These are phyloP conservation scores for Tetheella fluctuosa DNA, from an alignment of 2,888 invertebrate species.

Conservation along the genomic window DNA sequence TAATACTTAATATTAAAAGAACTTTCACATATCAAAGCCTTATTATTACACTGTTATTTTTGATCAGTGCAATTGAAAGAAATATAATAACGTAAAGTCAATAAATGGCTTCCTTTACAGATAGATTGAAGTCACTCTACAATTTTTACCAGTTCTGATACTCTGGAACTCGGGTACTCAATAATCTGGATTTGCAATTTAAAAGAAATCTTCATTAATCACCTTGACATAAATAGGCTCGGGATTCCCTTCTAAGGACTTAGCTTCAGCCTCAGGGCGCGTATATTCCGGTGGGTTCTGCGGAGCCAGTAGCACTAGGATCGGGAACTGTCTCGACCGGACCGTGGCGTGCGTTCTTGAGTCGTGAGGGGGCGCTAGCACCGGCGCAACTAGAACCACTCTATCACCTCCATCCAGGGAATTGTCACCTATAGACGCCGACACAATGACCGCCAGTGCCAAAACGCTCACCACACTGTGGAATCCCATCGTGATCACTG, in stretches of 20 bases:
- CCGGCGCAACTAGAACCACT: conserved; percentile 71
- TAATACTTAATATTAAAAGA: no score
- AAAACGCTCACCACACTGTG: conserved; percentile 61
- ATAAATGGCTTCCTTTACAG: no score
- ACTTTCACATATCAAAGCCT: no score
- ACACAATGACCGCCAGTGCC: conserved; percentile 53
- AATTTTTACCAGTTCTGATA: no score
- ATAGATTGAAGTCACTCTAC: no score
- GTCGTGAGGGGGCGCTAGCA: conserved; percentile 72
- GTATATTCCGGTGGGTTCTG: conserved; percentile 43
- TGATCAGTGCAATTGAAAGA: no score
- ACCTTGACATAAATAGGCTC: conserved; percentile 76
- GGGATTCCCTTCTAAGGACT: conserved; percentile 60
- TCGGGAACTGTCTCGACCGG: conserved; percentile 73
- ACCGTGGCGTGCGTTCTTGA: conserved; percentile 63
- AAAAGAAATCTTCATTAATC: conserved; percentile 26
- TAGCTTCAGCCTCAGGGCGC: conserved; percentile 59
- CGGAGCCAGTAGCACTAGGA: conserved; percentile 66
- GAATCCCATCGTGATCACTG: conserved; percentile 76
- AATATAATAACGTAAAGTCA: no score
- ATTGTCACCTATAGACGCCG: conserved; percentile 67
- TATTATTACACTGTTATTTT: no score
- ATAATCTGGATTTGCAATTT: no score
- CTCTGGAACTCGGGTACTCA: no score
- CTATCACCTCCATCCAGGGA: conserved; percentile 63